Percentiles rank a stretch among this genome's conserved stretches.
phyloP scores from a whole-genome alignment of 2,113 vertebrate species.

The rabbit (Oryctolagus cuniculus) region DNA sequence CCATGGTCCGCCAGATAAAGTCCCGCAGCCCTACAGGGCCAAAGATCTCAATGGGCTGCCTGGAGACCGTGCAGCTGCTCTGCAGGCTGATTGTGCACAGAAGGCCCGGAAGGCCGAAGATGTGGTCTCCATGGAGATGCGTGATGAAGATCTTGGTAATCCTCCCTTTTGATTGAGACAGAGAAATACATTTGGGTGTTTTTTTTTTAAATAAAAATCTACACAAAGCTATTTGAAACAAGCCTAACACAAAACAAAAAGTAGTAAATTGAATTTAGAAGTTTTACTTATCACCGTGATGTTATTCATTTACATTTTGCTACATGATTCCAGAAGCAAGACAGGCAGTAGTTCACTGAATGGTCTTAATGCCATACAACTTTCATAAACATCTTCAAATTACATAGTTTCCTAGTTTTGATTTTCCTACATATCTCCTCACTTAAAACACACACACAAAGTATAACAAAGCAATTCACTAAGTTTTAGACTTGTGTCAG shows the following conservation, averaged over 20 bases:
- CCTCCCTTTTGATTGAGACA: constrained; percentile 87
- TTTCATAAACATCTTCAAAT: constrained; percentile 46
- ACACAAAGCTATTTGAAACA: constrained; percentile 41
- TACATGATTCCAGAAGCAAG: constrained; percentile 47
- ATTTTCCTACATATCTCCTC: constrained; percentile 35
- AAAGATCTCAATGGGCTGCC: constrained; percentile 91
- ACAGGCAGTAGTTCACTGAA: background rate
- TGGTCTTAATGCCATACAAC: constrained; percentile 28
- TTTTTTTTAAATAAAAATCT: constrained; percentile 50
- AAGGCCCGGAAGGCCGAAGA: constrained; percentile 96
- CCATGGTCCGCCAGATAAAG: constrained; percentile 90
- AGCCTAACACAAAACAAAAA: background rate
- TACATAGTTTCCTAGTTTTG: background rate
- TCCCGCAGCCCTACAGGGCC: constrained; percentile 92
- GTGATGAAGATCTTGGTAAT: constrained; percentile 98
- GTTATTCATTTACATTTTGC: constrained; percentile 44
- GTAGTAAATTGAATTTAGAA: constrained; percentile 17
- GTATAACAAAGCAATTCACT: constrained; percentile 37
- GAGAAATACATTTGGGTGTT: background rate
- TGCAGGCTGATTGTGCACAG: constrained; percentile 95
- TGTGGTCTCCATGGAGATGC: constrained; percentile 96
- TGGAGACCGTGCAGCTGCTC: constrained; percentile 79
- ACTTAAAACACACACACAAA: background rate
- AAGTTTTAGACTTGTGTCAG: background rate
- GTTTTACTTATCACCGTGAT: constrained; percentile 16